Percentiles rank a stretch among this genome's conserved stretches.
phyloP scores from a whole-genome alignment of 2,797 vertebrate genomes.

The Peromyscus nudipes region DNA sequence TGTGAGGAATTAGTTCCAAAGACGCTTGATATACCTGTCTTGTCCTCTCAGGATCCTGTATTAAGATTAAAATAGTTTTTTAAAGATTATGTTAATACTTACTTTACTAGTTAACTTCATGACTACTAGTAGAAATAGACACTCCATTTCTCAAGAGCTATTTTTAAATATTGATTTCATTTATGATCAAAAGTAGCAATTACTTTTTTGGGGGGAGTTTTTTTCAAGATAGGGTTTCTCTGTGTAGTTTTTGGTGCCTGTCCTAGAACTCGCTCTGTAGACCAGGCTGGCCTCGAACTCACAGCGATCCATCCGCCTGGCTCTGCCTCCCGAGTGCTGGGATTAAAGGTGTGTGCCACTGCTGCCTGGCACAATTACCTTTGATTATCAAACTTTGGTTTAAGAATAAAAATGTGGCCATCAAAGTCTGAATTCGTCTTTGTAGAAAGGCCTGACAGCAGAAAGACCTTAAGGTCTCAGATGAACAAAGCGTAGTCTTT shows the following conservation, averaged over 20 bases:
- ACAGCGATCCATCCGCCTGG: no score
- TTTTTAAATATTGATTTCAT: constrained; percentile 45
- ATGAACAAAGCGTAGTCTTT: constrained; percentile 9
- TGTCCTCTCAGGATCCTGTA: constrained; percentile 95
- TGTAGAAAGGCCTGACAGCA: constrained; percentile 40
- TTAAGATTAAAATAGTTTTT: constrained; percentile 35
- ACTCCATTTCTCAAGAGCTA: background rate
- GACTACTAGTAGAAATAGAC: constrained; percentile 10
- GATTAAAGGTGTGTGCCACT: no score
- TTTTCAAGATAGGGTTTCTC: no score
- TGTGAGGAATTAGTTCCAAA: constrained; percentile 97
- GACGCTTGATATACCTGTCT: constrained; percentile 97
- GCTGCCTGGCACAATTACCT: no score
- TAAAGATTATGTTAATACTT: background rate
- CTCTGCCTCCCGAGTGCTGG: no score
- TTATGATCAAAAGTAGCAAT: constrained; percentile 41
- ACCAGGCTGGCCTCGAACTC: no score
- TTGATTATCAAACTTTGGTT: no score
- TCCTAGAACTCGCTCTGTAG: no score
- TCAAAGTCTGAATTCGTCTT: constrained; percentile 3
- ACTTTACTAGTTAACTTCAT: constrained; percentile 35
- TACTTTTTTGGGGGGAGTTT: no score
- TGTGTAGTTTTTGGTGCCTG: no score
- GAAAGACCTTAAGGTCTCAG: constrained; percentile 22
- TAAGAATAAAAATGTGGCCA: background rate